Percentiles rank a stretch among this genome's conserved stretches.
These are phyloP conservation scores for Calephelis nemesis DNA, from an alignment of 1,140 invertebrate species.

Conservation along the genomic window DNA sequence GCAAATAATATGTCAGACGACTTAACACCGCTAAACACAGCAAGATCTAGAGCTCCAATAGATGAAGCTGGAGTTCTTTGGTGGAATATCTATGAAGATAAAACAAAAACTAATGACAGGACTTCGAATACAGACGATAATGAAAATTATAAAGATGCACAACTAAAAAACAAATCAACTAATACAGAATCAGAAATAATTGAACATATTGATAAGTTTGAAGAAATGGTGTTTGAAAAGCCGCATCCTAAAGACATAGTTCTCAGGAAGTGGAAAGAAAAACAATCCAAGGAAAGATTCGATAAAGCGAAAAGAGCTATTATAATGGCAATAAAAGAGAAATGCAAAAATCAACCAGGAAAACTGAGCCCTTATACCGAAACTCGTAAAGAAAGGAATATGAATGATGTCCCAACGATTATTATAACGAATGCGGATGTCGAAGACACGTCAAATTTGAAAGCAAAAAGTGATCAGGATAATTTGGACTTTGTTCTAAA, in stretches of 20 bases:
- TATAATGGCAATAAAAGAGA: slow-evolving; percentile 70
- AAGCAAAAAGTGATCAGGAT: slow-evolving; percentile 48
- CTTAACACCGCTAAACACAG: slow-evolving; percentile 37
- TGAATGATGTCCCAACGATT: slow-evolving; percentile 46
- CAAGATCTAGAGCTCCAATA: slow-evolving; percentile 61
- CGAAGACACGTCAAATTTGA: slow-evolving; percentile 72
- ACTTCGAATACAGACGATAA: slow-evolving; percentile 1
- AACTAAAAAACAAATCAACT: slow-evolving; percentile 37
- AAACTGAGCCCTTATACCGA: slow-evolving; percentile 39
- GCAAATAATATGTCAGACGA: slow-evolving; percentile 37
- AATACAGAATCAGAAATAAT: slow-evolving; percentile 27
- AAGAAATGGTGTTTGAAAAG: slow-evolving; percentile 17
- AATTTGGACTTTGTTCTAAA: slow-evolving; percentile 38
- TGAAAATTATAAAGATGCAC: slow-evolving; percentile 18
- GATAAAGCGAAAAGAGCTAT: slow-evolving; percentile 60
- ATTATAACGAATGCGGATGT: slow-evolving; percentile 63
- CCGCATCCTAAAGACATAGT: slow-evolving; percentile 44
- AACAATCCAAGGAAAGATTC: slow-evolving; percentile 52
- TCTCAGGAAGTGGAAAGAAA: slow-evolving; percentile 63
- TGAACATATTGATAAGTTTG: slow-evolving; percentile 21
- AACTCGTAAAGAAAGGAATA: slow-evolving; percentile 48
- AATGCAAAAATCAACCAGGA: slow-evolving; percentile 42
- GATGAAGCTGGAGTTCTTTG: slow-evolving; percentile 42
- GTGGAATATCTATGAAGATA: slow-evolving; percentile 47
- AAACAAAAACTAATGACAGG: not conserved